Evolutionary conservation across 2,113 vertebrate genomes (phyloP).

Genomic region (Pardalotus punctatus): DNA sequence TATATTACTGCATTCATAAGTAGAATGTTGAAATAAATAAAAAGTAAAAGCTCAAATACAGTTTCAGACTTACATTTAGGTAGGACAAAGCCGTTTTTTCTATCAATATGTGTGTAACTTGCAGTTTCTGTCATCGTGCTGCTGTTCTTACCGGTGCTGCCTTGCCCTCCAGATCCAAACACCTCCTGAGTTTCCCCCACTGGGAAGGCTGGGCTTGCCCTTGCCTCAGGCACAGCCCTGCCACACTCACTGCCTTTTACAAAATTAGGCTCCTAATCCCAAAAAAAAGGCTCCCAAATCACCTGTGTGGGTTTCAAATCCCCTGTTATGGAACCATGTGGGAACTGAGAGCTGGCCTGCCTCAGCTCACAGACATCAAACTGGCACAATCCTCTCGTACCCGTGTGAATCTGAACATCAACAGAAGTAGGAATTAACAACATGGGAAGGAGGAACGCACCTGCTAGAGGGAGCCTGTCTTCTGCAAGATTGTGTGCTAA

Average conservation of each 20-base stretch:
- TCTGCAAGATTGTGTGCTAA: too few relatives aligned
- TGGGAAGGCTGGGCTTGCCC: not conserved
- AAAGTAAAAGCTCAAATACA: slow-evolving; percentile 42
- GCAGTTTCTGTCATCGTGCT: not conserved
- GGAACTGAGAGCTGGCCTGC: too few relatives aligned
- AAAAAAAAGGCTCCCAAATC: not conserved
- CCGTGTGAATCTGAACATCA: too few relatives aligned
- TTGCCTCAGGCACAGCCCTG: not conserved
- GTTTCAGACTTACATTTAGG: not conserved
- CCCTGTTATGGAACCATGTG: not conserved
- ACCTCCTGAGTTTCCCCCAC: not conserved
- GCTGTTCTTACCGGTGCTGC: rapidly evolving
- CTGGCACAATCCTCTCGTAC: too few relatives aligned
- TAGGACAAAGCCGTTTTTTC: not conserved
- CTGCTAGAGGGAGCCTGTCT: too few relatives aligned
- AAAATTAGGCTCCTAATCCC: too few relatives aligned
- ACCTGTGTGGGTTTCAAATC: not conserved
- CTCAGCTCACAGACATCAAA: too few relatives aligned
- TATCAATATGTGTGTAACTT: not conserved
- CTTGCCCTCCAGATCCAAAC: not conserved
- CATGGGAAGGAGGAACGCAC: too few relatives aligned
- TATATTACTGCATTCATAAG: slow-evolving; percentile 51
- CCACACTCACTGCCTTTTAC: rapidly evolving
- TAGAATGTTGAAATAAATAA: slow-evolving; percentile 60
- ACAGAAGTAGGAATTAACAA: too few relatives aligned